phyloP scores from a whole-genome alignment of 2,113 vertebrate genomes.

The Lampris incognitus region DNA sequence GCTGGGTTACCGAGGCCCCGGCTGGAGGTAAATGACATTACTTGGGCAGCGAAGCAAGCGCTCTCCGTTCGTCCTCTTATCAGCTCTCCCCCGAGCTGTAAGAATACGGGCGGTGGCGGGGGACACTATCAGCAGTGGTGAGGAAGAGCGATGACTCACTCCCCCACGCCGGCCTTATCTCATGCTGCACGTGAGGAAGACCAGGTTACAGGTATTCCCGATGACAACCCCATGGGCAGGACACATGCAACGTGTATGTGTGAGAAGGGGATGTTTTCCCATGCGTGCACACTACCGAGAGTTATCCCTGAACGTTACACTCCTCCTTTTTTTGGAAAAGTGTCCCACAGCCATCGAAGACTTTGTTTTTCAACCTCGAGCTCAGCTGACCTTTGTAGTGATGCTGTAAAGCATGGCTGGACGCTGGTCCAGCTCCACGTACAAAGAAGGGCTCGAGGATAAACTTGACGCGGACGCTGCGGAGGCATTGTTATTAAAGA shows the following conservation, averaged over 20 bases:
- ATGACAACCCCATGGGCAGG: conserved; percentile 14
- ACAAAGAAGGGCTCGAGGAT: conserved; percentile 53
- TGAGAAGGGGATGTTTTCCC: background rate
- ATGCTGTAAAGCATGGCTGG: conserved; percentile 21
- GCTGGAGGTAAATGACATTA: conserved; percentile 68
- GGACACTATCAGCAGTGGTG: conserved; percentile 39
- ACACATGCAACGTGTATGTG: conserved; percentile 10
- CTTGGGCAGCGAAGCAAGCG: conserved; percentile 32
- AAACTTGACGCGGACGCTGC: conserved; percentile 30
- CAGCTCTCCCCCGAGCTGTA: conserved; percentile 36
- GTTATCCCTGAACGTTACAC: conserved; percentile 6
- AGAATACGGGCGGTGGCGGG: conserved; percentile 10
- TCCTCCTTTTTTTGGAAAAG: conserved; percentile 26
- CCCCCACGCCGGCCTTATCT: conserved; percentile 41
- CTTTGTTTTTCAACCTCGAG: too few relatives aligned
- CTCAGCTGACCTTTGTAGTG: conserved; percentile 15
- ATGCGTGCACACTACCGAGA: conserved; percentile 6
- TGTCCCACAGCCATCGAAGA: background rate
- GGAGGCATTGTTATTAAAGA: conserved; percentile 49
- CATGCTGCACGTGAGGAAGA: conserved; percentile 32
- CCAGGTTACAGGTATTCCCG: conserved; percentile 29
- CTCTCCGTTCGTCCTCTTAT: conserved; percentile 49
- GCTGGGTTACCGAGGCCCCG: conserved; percentile 37
- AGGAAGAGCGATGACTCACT: conserved; percentile 61
- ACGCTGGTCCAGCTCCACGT: conserved; percentile 47